Conservation (phyloP, 2,113 vertebrate species). For the Phyllostomus hastatus region DNA sequence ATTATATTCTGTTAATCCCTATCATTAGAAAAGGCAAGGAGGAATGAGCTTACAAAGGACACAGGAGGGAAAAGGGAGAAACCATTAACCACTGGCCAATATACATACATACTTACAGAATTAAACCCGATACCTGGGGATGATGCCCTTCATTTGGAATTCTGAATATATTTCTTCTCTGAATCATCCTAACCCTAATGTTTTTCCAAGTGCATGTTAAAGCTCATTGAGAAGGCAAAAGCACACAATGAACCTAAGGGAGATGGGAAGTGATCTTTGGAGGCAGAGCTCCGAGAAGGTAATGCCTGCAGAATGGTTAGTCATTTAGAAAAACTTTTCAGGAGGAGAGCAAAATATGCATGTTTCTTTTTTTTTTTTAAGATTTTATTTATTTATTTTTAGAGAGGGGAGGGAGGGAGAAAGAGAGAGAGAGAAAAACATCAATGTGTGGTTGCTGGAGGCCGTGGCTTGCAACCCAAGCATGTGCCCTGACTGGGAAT, state of each 20-base stretch:
- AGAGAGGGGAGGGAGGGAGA: no score
- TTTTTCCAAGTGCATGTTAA: background rate
- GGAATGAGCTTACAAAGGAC: background rate
- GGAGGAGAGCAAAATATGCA: background rate
- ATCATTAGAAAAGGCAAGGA: background rate
- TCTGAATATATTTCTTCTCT: background rate
- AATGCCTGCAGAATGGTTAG: background rate
- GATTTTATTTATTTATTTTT: no score
- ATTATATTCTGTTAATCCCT: background rate
- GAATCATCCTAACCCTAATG: background rate
- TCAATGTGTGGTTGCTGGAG: no score
- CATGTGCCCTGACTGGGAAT: no score
- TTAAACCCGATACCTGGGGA: background rate
- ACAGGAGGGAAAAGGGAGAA: background rate
- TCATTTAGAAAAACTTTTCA: slow-evolving; percentile 30
- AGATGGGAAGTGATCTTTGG: background rate
- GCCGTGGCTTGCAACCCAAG: no score
- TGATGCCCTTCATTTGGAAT: background rate
- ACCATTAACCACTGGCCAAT: background rate
- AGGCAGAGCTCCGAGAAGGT: background rate
- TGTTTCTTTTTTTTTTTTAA: background rate
- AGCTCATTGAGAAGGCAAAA: slow-evolving; percentile 17
- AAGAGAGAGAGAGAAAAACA: no score
- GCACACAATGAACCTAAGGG: background rate
- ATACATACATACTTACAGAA: background rate